A percentile compares a stretch with the other conserved stretches of the same genome.
Conservation (phyloP, 2,113 vertebrate species). For the Muntiacus reevesi region DNA sequence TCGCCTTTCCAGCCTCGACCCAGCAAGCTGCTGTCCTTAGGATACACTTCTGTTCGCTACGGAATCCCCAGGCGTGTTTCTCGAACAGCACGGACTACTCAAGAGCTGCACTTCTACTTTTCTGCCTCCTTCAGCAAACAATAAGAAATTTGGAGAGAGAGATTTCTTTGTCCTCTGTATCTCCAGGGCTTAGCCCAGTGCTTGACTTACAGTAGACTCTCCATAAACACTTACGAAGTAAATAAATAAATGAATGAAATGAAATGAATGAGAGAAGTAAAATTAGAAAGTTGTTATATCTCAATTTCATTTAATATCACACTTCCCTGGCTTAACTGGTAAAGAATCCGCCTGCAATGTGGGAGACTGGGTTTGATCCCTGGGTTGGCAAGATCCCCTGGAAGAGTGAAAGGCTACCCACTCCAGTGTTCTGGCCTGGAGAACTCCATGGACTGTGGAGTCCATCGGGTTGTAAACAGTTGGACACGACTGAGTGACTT, state of each 20-base stretch:
- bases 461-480: background rate
- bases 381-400: background rate
- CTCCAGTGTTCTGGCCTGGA: background rate
- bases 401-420: background rate
- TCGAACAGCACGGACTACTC: background rate
- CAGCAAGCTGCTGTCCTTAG: background rate
- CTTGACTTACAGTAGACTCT: background rate
- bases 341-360: background rate
- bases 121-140: background rate
- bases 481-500: background rate
- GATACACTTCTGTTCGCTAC: background rate
- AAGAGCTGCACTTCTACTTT: background rate
- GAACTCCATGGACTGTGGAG: background rate
- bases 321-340: background rate
- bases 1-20: background rate
- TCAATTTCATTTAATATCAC: constrained; percentile 18
- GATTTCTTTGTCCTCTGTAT: background rate
- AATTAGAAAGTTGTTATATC: background rate
- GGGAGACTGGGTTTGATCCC: background rate
- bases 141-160: background rate
- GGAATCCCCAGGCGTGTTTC: background rate
- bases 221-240: background rate
- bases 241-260: constrained; percentile 4
- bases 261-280: background rate
- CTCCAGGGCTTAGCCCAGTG: background rate